Conservation (phyloP, 1,140 invertebrate genomes). For the Cheumatopsyche charites region DNA sequence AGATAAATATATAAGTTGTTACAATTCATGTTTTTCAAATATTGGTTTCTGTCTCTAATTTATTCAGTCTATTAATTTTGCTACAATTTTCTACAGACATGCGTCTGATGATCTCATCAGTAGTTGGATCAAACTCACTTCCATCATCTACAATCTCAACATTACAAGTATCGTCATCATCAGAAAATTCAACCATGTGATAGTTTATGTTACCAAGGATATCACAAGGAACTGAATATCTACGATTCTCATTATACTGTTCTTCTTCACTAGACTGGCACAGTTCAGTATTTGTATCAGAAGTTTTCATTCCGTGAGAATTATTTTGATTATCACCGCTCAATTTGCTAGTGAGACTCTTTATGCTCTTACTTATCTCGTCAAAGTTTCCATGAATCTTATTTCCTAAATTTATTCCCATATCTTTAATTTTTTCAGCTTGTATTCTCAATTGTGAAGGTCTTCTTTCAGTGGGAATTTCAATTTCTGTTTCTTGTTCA, state of each 20-base stretch:
- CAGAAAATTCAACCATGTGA: constrained; percentile 50
- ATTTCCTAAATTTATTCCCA: constrained; percentile 53
- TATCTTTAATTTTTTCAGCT: constrained; percentile 53
- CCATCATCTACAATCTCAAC: constrained; percentile 59
- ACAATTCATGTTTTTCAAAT: background rate
- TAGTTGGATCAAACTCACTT: constrained; percentile 52
- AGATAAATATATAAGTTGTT: background rate
- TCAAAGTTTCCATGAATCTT: constrained; percentile 53
- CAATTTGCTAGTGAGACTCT: constrained; percentile 41
- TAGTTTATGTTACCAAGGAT: constrained; percentile 44
- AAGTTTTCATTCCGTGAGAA: background rate
- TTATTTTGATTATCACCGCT: constrained; percentile 47
- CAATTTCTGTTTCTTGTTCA: constrained; percentile 15
- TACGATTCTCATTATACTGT: constrained; percentile 47
- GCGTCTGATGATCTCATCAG: constrained; percentile 37
- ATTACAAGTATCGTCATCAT: constrained; percentile 55
- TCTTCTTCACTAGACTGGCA: constrained; percentile 49
- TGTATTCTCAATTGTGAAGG: constrained; percentile 51
- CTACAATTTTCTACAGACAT: constrained; percentile 23
- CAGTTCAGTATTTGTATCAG: background rate
- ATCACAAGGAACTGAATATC: background rate
- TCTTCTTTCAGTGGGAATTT: constrained; percentile 25
- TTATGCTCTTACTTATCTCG: constrained; percentile 52
- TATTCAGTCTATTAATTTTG: constrained; percentile 27
- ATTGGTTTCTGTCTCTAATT: constrained; percentile 4